Evolutionary conservation across 2,888 invertebrate species (phyloP).

Genomic region (Thereva unica): DNA sequence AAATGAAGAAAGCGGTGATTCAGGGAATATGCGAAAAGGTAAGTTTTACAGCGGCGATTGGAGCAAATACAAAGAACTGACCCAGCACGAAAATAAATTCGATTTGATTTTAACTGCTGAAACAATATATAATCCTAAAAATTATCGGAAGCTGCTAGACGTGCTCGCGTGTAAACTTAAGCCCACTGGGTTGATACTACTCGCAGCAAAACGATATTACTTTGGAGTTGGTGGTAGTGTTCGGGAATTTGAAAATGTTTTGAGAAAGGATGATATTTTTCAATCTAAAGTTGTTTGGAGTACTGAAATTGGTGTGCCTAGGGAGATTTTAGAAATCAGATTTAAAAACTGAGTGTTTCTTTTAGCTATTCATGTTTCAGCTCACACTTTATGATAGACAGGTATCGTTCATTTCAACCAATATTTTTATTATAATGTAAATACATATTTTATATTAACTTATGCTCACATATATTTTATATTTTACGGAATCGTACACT

Average conservation of each 20-base stretch:
- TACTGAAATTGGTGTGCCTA: conserved; percentile 59
- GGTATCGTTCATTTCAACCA: background rate
- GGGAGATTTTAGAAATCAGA: conserved; percentile 52
- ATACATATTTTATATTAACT: too few relatives aligned
- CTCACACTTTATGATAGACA: background rate
- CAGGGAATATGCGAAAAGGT: background rate
- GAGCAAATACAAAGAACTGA: conserved; percentile 63
- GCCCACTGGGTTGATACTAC: conserved; percentile 65
- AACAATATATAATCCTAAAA: conserved; percentile 85
- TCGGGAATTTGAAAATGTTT: conserved; percentile 70
- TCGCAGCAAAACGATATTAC: conserved; percentile 91
- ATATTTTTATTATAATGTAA: background rate
- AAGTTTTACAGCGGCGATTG: conserved; percentile 77
- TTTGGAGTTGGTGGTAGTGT: conserved; percentile 94
- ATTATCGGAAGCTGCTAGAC: conserved; percentile 75
- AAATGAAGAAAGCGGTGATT: conserved; percentile 59
- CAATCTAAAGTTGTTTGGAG: conserved; percentile 66
- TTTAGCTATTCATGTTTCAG: background rate
- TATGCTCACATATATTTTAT: too few relatives aligned
- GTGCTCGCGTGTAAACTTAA: conserved; percentile 66
- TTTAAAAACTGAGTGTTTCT: conserved; percentile 13
- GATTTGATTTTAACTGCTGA: conserved; percentile 90
- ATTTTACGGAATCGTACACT: too few relatives aligned
- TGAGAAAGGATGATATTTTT: conserved; percentile 64
- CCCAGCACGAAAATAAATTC: conserved; percentile 63